These are phyloP conservation scores for Gavialis gangeticus DNA, from an alignment of 2,113 vertebrate species.

Conservation along the genomic window DNA sequence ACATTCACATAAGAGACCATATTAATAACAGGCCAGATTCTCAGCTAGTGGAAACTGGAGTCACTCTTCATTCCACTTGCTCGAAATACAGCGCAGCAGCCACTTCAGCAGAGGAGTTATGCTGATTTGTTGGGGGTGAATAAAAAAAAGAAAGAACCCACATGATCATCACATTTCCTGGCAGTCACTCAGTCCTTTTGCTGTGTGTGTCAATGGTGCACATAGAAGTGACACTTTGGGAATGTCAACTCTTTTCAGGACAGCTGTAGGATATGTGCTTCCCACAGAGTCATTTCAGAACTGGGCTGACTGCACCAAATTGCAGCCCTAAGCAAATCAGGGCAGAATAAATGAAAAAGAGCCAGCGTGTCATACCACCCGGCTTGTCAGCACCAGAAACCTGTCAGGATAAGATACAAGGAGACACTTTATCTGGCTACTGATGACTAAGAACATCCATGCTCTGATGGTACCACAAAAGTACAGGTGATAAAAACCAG, in stretches of 20 bases:
- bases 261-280: neutral
- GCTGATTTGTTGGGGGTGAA: neutral
- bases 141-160: neutral
- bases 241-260: neutral
- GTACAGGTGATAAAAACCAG: conserved; percentile 47
- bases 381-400: conserved; percentile 1
- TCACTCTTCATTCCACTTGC: neutral
- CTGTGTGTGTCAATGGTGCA: neutral
- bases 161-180: neutral
- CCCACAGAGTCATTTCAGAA: neutral
- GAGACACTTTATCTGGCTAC: conserved; percentile 28
- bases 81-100: neutral
- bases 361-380: conserved; percentile 11
- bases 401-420: neutral
- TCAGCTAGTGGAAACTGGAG: neutral
- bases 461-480: conserved; percentile 9
- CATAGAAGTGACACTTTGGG: neutral
- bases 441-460: conserved; percentile 34
- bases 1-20: rapidly evolving
- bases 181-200: neutral
- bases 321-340: rapidly evolving
- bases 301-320: neutral
- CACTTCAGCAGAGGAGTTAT: neutral
- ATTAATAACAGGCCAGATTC: neutral
- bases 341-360: neutral